Evolutionary conservation across 1,140 invertebrate species (phyloP), one percentile per base, ranked within the genome.

Genomic region (Polypedilum pembai): DNA sequence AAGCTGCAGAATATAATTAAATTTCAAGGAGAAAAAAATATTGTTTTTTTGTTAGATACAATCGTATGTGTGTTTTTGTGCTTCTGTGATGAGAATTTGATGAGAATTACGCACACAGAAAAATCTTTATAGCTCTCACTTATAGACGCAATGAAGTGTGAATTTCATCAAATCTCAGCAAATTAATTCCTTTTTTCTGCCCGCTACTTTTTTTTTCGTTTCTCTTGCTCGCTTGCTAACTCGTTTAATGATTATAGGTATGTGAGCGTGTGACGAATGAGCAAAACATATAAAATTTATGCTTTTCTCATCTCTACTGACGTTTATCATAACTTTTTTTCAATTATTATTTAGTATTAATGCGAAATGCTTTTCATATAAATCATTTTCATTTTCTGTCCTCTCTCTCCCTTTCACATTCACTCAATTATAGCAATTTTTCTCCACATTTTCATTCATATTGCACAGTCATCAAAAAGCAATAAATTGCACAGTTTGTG

Each of bases 401-500:
- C n/a, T 45, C 15, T 45, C 8, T 45, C 45, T 56, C 12, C 12
- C 45, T n/a, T 56, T 56, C 45, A 56, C 45, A 56, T 56, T 56
- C 45, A 56, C 45, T 56, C 45, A 56, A 56, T 56, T 56, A 56
- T 56, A 56, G 45, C 45, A 56, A 56, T 56, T 56, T 56, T 45
- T 56, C n/a, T 56, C n/a, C 45, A n/a, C 45, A 56, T 56, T 56
- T 56, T 56, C 45, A 56, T 56, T 56, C 45, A 56, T 56, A 56
- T 56, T 56, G 45, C 45, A 56, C 45, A 56, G 45, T 56, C 45
- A 56, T 56, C 45, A 56, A 56, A 56, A 56, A 56, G 45, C 45
- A 56, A 56, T 56, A 56, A 56, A 56, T 56, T 56, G 45, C 45
- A 56, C 45, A 56, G 45, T 56, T 56, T 56, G 45, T 15, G 45